phyloP scores from a whole-genome alignment of 2,888 invertebrate genomes.

The Tetragonula carbonaria region DNA sequence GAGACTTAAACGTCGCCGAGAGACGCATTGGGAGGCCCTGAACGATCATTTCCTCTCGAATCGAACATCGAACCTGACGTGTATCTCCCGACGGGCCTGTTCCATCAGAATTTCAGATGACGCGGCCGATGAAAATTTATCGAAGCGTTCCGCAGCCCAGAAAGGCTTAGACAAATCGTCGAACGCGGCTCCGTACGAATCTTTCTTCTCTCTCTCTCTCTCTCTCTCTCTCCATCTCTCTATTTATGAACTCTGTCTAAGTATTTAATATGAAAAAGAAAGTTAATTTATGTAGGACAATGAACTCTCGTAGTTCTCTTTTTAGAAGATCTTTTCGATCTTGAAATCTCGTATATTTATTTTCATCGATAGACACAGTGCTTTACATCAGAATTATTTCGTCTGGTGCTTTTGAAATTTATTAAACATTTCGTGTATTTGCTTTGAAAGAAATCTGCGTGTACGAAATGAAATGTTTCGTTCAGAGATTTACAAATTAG shows the following conservation, averaged over 20 bases:
- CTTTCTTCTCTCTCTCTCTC: neutral
- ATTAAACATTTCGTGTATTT: too few species aligned
- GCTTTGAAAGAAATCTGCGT: too few species aligned
- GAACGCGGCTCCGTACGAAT: neutral
- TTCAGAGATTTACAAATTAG: too few species aligned
- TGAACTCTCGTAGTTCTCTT: too few species aligned
- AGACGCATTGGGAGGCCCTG: slow-evolving; percentile 24
- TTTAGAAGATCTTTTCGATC: too few species aligned
- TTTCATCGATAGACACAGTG: neutral
- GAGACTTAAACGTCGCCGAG: slow-evolving; percentile 6
- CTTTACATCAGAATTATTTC: too few species aligned
- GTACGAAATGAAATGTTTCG: too few species aligned
- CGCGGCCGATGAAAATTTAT: slow-evolving; percentile 49
- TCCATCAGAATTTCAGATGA: slow-evolving; percentile 56
- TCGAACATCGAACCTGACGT: slow-evolving; percentile 30
- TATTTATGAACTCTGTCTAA: neutral
- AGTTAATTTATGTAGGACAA: too few species aligned
- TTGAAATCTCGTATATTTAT: too few species aligned
- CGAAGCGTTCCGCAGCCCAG: neutral
- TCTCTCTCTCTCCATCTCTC: neutral
- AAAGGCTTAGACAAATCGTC: slow-evolving; percentile 42
- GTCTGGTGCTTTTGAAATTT: too few species aligned
- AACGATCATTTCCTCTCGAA: neutral
- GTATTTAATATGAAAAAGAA: neutral
- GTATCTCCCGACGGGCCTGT: slow-evolving; percentile 39